A percentile compares a stretch with the other conserved stretches of the same genome.
Evolutionary conservation across 1,140 invertebrate species (phyloP).

Genomic region (Vollenhovia emeryi): DNA sequence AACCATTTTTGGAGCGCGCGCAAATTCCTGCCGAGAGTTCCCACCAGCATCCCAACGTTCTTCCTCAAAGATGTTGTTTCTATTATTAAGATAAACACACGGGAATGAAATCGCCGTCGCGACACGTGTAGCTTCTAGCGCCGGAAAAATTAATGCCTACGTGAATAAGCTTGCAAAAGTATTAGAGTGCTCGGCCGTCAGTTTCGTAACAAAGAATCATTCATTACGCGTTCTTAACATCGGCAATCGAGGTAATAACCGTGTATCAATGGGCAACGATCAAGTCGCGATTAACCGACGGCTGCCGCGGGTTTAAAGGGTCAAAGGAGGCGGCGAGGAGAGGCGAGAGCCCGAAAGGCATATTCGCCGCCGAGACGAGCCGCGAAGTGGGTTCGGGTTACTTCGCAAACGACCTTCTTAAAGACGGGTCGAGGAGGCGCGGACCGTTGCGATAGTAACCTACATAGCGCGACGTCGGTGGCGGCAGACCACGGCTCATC

Average conservation of each 20-base stretch:
- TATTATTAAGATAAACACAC: background rate
- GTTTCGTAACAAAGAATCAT: background rate
- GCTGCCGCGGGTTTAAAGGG: background rate
- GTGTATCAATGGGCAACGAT: slow-evolving; percentile 14
- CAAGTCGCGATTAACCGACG: background rate
- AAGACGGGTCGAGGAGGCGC: slow-evolving; percentile 72
- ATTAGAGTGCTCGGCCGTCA: background rate
- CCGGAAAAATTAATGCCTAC: background rate
- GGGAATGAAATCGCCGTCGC: background rate
- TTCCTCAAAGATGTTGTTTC: background rate
- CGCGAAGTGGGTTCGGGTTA: slow-evolving; percentile 76
- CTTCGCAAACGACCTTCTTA: slow-evolving; percentile 77
- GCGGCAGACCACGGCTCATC: slow-evolving; percentile 59
- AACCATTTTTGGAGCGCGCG: slow-evolving; percentile 40
- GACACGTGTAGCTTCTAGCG: background rate
- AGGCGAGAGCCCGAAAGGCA: slow-evolving; percentile 1
- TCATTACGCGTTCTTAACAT: background rate
- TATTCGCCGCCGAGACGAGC: slow-evolving; percentile 25
- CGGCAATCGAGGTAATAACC: slow-evolving; percentile 3
- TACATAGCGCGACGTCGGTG: slow-evolving; percentile 68
- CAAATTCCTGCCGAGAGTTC: background rate
- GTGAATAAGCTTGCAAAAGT: background rate
- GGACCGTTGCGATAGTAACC: slow-evolving; percentile 78
- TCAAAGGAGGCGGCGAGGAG: background rate
- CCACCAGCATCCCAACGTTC: background rate